Percentiles rank a stretch among this genome's conserved stretches.
These are phyloP conservation scores for Apus apus DNA, from an alignment of 2,113 vertebrate species.

Conservation along the genomic window DNA sequence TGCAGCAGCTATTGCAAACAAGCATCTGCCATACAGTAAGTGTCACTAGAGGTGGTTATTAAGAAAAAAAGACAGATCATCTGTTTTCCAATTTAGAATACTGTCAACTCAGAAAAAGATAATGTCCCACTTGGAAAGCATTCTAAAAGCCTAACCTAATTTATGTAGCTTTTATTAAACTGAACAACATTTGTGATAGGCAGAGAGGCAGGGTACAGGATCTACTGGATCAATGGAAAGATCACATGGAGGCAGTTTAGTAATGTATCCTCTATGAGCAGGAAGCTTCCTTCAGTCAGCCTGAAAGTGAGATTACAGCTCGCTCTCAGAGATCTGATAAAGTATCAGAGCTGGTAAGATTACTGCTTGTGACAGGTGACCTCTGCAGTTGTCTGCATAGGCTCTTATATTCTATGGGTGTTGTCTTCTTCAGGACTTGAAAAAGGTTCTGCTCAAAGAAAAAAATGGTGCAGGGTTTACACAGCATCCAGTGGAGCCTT, in stretches of 20 bases:
- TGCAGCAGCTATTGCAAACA: background rate
- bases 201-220: background rate
- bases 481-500: background rate
- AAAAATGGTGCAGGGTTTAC: background rate
- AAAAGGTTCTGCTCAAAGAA: background rate
- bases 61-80: background rate
- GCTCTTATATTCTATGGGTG: background rate
- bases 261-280: background rate
- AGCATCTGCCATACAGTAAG: background rate
- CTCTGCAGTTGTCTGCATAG: fast-evolving
- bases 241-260: background rate
- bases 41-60: background rate
- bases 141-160: background rate
- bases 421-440: background rate
- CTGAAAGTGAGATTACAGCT: background rate
- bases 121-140: background rate
- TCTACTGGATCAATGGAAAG: background rate
- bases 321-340: background rate
- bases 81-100: background rate
- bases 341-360: background rate
- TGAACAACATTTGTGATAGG: background rate
- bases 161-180: background rate
- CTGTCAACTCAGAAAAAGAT: background rate
- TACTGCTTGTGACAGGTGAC: background rate
- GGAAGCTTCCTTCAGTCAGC: background rate